phyloP scores from a whole-genome alignment of 2,113 vertebrate genomes.

The Benitochromis conjunctus region DNA sequence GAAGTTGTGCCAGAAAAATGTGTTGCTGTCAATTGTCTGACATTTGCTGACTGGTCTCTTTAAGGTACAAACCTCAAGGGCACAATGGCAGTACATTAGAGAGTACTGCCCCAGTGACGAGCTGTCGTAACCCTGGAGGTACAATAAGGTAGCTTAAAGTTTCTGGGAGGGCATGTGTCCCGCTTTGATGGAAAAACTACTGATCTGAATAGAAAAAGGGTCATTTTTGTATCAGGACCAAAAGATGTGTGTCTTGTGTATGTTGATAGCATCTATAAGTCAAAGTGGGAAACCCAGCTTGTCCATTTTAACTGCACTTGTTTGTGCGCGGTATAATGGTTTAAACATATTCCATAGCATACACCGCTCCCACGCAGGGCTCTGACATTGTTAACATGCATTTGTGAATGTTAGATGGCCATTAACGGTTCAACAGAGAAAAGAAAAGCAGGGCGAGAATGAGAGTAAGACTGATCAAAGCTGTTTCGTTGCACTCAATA shows the following conservation, averaged over 20 bases:
- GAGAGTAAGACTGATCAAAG: slow-evolving; percentile 40
- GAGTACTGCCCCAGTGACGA: not conserved
- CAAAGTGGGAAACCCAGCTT: not conserved
- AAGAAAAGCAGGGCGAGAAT: slow-evolving; percentile 14
- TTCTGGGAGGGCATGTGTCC: accelerated
- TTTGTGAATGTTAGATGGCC: slow-evolving; percentile 13
- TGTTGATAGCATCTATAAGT: not conserved
- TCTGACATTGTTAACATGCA: not conserved
- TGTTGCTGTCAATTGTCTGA: too few species aligned
- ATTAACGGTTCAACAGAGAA: not conserved
- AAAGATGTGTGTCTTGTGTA: not conserved
- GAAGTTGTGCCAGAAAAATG: too few species aligned
- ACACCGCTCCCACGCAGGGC: not conserved
- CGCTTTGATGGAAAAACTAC: not conserved
- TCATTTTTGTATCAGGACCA: accelerated
- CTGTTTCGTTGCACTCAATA: slow-evolving; percentile 35
- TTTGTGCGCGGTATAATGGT: not conserved
- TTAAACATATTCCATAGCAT: not conserved
- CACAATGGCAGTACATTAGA: not conserved
- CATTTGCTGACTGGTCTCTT: not conserved
- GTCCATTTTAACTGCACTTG: not conserved
- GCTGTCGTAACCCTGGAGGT: not conserved
- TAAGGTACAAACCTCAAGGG: not conserved
- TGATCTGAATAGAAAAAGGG: not conserved
- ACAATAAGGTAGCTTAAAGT: not conserved